A percentile compares a stretch with the other conserved stretches of the same genome.
Evolutionary conservation across 2,888 invertebrate genomes (phyloP).

Genomic region (Lydus trimaculatus): DNA sequence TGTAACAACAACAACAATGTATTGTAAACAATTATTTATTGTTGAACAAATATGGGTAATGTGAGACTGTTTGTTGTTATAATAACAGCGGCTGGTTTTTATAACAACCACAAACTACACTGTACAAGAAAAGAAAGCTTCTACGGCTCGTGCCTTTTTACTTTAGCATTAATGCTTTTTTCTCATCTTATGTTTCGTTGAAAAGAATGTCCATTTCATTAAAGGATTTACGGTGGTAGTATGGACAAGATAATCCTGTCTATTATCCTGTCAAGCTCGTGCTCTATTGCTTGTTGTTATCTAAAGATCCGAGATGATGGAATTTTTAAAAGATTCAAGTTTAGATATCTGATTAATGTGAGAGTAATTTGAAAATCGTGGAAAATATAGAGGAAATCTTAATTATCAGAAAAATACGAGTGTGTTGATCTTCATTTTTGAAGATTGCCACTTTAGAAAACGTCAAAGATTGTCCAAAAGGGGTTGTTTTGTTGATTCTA

Average conservation of each 20-base stretch:
- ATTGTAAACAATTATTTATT: constrained; percentile 13
- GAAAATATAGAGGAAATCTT: too few species aligned
- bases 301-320: too few species aligned
- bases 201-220: neutral
- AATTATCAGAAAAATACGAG: too few species aligned
- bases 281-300: neutral
- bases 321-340: neutral
- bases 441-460: too few species aligned
- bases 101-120: neutral
- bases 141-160: constrained; percentile 24
- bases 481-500: too few species aligned
- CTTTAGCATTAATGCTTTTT: neutral
- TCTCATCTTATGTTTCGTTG: neutral
- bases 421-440: too few species aligned
- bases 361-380: too few species aligned
- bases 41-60: constrained; percentile 14
- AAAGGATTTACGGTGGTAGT: neutral
- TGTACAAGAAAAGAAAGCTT: constrained; percentile 11
- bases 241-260: neutral
- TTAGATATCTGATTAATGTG: too few species aligned
- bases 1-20: constrained; percentile 19
- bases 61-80: constrained; percentile 17
- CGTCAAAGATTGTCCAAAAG: too few species aligned
- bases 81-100: constrained; percentile 8
- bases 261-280: neutral